Evolutionary conservation across 2,888 invertebrate genomes (phyloP).

Genomic region (Nephrocerus scutellatus): DNA sequence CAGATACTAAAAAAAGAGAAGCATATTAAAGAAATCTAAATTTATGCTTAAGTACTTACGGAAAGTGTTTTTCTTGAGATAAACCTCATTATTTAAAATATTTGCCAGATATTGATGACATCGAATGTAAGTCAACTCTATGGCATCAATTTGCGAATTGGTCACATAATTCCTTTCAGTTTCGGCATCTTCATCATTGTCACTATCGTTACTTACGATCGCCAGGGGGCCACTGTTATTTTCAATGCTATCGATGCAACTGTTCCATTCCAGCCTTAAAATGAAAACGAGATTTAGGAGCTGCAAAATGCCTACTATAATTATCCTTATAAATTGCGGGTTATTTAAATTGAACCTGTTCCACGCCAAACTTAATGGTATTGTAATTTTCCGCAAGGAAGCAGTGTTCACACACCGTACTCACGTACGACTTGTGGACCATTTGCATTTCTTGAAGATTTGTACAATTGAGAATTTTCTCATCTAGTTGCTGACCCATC

Average conservation of each 20-base stretch:
- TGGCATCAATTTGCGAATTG: conserved; percentile 37
- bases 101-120: conserved; percentile 42
- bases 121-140: conserved; percentile 42
- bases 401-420: conserved; percentile 36
- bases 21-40: background rate
- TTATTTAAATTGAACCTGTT: conserved; percentile 27
- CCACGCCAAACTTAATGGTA: conserved; percentile 33
- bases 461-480: conserved; percentile 30
- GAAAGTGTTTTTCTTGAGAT: conserved; percentile 31
- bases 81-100: conserved; percentile 37
- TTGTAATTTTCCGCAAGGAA: conserved; percentile 30
- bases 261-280: conserved; percentile 40
- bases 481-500: conserved; percentile 37
- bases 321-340: too few relatives aligned
- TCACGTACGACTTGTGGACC: conserved; percentile 42
- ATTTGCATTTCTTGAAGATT: conserved; percentile 38
- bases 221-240: conserved; percentile 19
- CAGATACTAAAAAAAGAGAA: conserved; percentile 32
- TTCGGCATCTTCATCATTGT: conserved; percentile 14
- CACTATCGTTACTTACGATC: conserved; percentile 20
- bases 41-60: conserved; percentile 26
- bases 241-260: conserved; percentile 32
- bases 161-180: conserved; percentile 26
- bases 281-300: conserved; percentile 40
- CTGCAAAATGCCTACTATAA: conserved; percentile 27